A percentile compares a stretch with the other conserved stretches of the same genome.
Conservation (phyloP, 2,113 vertebrate genomes). For the Lethenteron reissneri region DNA sequence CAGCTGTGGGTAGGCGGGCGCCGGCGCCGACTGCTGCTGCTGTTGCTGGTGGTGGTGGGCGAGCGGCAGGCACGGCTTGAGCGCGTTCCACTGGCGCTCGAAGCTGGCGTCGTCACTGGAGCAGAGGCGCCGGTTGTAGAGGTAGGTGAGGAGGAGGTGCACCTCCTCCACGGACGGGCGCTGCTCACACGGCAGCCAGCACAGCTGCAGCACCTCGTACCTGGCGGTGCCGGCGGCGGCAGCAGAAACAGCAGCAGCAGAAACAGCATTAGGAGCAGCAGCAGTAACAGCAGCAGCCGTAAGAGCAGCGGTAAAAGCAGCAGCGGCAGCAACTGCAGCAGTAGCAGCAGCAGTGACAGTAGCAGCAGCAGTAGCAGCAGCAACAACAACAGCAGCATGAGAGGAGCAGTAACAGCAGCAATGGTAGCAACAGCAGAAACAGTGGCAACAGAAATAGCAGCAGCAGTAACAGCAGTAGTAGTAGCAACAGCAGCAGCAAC, state of each 20-base stretch:
- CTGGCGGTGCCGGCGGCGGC: constrained; percentile 18
- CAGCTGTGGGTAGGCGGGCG: constrained; percentile 72
- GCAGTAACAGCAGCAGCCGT: too few species aligned
- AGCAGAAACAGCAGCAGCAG: too few species aligned
- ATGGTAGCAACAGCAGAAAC: rapidly evolving
- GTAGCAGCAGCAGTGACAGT: too few species aligned
- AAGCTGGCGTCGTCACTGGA: constrained; percentile 37
- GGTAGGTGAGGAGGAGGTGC: constrained; percentile 65
- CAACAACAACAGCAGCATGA: too few species aligned
- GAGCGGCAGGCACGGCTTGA: constrained; percentile 32
- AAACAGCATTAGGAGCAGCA: too few species aligned
- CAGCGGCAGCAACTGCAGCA: too few species aligned
- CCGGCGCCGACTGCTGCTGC: constrained; percentile 18
- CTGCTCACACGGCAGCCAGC: constrained; percentile 87
- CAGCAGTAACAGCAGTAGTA: too few species aligned
- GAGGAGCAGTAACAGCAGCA: too few species aligned
- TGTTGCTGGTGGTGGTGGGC: constrained; percentile 18
- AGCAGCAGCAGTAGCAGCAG: too few species aligned
- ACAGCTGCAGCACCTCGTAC: constrained; percentile 98
- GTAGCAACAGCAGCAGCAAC: too few species aligned
- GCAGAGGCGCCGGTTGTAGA: constrained; percentile 38
- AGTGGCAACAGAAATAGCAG: too few species aligned
- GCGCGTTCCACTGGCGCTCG: constrained; percentile 69
- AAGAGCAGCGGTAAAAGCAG: too few species aligned
- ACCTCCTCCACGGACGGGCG: constrained; percentile 77